Evolutionary conservation across 1,140 invertebrate species (phyloP).

Genomic region (Hermatobates lingyangjiaoensis): DNA sequence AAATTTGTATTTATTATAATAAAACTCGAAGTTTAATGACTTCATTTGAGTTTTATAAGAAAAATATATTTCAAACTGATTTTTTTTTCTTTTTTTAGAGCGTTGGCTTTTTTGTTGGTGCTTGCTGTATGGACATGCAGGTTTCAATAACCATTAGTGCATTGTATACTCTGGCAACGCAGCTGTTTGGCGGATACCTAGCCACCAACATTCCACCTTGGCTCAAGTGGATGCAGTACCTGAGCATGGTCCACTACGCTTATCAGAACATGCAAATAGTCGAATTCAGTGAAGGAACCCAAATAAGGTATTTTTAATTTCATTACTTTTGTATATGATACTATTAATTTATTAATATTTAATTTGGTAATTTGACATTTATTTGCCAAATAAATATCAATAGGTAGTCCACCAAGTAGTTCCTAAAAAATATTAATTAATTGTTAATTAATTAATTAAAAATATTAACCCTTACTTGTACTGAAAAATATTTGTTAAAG

Average conservation of each 20-base stretch:
- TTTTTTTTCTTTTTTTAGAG: slow-evolving; percentile 31
- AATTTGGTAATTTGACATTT: too few relatives aligned
- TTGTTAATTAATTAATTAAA: too few relatives aligned
- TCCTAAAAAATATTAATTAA: too few relatives aligned
- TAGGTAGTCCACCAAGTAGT: too few relatives aligned
- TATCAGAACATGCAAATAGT: slow-evolving; percentile 74
- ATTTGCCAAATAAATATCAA: too few relatives aligned
- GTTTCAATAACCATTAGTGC: slow-evolving; percentile 63
- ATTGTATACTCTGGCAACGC: slow-evolving; percentile 57
- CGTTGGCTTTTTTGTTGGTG: slow-evolving; percentile 66
- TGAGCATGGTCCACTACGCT: slow-evolving; percentile 65
- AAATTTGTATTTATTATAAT: too few relatives aligned
- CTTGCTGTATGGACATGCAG: slow-evolving; percentile 59
- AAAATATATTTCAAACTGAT: not conserved
- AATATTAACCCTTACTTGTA: too few relatives aligned
- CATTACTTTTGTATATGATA: too few relatives aligned
- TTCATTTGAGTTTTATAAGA: not conserved
- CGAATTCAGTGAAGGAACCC: slow-evolving; percentile 52
- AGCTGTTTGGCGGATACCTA: slow-evolving; percentile 64
- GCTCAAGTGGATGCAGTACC: slow-evolving; percentile 61
- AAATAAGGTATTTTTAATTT: slow-evolving; percentile 37
- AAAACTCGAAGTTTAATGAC: too few relatives aligned
- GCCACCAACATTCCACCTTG: slow-evolving; percentile 57
- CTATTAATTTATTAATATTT: too few relatives aligned
- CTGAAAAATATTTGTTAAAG: too few relatives aligned